These are phyloP conservation scores for Ariolimax columbianus DNA, from an alignment of 2,888 invertebrate genomes.

Conservation along the genomic window DNA sequence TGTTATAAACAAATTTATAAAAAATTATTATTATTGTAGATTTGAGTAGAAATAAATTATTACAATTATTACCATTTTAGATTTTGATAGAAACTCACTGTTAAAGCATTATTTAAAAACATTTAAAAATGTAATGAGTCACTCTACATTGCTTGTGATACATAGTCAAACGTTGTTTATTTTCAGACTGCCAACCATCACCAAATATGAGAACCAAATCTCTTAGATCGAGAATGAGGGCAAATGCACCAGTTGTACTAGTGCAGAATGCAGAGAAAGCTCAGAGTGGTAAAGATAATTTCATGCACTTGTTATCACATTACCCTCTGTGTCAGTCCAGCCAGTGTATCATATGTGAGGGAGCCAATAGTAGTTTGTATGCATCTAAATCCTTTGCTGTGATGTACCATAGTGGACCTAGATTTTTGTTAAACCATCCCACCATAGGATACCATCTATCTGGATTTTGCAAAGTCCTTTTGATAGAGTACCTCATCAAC, in stretches of 20 bases:
- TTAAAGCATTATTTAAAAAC: background rate
- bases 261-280: conserved; percentile 45
- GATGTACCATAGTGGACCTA: too few species aligned
- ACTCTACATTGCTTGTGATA: background rate
- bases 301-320: background rate
- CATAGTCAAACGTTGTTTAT: background rate
- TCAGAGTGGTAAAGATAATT: background rate
- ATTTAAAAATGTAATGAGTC: background rate
- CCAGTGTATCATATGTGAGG: too few species aligned
- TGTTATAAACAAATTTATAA: too few species aligned
- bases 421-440: too few species aligned
- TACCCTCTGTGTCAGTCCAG: too few species aligned
- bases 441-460: too few species aligned
- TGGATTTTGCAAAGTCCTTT: too few species aligned
- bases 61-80: background rate
- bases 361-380: too few species aligned
- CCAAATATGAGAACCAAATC: conserved; percentile 54
- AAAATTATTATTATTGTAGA: too few species aligned
- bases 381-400: too few species aligned
- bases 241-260: conserved; percentile 61
- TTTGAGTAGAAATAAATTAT: too few species aligned
- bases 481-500: too few species aligned
- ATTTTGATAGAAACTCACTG: background rate
- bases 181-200: conserved; percentile 43
- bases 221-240: conserved; percentile 53